Base-by-base conservation (phyloP, 2,797 vertebrate species). In the Hyperoplus immaculatus region DNA sequence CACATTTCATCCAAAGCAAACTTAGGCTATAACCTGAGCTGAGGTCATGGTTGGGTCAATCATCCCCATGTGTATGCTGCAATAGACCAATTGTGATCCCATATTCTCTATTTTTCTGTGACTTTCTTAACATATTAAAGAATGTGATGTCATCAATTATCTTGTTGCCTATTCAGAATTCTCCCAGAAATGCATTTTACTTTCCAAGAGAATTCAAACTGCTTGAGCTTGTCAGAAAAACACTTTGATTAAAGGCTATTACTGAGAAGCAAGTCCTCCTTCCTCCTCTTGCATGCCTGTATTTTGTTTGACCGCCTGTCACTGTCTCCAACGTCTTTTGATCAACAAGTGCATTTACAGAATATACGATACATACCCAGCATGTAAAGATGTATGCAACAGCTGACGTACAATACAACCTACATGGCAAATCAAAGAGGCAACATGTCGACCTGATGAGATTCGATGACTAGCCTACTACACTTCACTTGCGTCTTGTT, bases 291-390 rank as follows among this genome's bases (percentile, higher is more conserved):
- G 38, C 7, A 6, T 41, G 56, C 58, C 36, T 62, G 43, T 29
- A 29, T 18, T 39, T 45, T 18, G 6, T n/a, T 29, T 5, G 4
- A 18, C 10, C 46, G 49, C 18, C 58, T 54, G 64, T 15, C 41
- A 53, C 21, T 8, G 29, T 6, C 57, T 16, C 4, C 56, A 43
- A 45, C 21, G 45, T 18, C 50, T 16, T 6, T 41, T 51, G 1
- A 51, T 16, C 11, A 11, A 5, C 6, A 14, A 16, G 38, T 15
- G 36, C 13, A 21, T 18, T 8, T 12, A 42, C 36, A 16, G 13
- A 1, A 54, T 2, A 29, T 29, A 29, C 29, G 29, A 1, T 1
- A 51, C 4, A 0, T 10, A 0, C 12, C 1, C 16, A 42, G 1
- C 8, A 10, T 50, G 16, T 39, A 38, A n/a, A 69, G 29, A 29